Evolutionary conservation across 2,113 vertebrate genomes (phyloP), one percentile per base, ranked within the genome.

Genomic region (Entomyzon cyanotis): DNA sequence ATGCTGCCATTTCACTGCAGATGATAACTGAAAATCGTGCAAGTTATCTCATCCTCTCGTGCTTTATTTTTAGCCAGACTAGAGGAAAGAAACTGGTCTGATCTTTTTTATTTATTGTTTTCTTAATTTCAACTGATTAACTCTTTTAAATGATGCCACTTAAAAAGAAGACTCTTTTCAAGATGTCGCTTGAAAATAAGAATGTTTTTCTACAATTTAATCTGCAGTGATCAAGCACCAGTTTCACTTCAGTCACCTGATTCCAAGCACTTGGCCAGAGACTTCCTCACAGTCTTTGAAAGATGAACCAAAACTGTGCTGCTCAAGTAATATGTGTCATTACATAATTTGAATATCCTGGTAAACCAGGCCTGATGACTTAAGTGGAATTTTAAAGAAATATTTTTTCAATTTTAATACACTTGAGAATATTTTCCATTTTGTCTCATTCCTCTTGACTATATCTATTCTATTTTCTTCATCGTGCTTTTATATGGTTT

Each of bases 321-420:
- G 55, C n/a, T 67, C 8, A 0, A 75, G 22, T 4, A 52, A 53
- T 1, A 14, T 0, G 2, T 13, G 14, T 1, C 15, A 18, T 33
- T 49, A 15, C 6, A 28, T 12, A 73, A 62, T 25, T 2, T 33
- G 2, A 58, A 7, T 2, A 14, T 14, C 28, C 21, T 22, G 62
- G 13, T 12, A 37, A 84, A 70, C 10, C 1, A 1, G 42, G n/a
- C 25, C 24, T 39, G 23, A 44, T 4, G 2, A 39, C 53, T 73
- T 24, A 12, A 76, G 9, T 10, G 37, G 23, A 23, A 53, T 25
- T 75, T 39, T 17, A 19, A 50, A 37, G 5, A 21, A 64, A 7
- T 17, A 1, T 5, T 39, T 60, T 60, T 81, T 2, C 5, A 7
- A n/a, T 64, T 33, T 64, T 23, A 60, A 39, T 21, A 35, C 2